A percentile compares a stretch with the other conserved stretches of the same genome.
phyloP scores from a whole-genome alignment of 2,797 vertebrate species.

The Hylomyscus alleni region DNA sequence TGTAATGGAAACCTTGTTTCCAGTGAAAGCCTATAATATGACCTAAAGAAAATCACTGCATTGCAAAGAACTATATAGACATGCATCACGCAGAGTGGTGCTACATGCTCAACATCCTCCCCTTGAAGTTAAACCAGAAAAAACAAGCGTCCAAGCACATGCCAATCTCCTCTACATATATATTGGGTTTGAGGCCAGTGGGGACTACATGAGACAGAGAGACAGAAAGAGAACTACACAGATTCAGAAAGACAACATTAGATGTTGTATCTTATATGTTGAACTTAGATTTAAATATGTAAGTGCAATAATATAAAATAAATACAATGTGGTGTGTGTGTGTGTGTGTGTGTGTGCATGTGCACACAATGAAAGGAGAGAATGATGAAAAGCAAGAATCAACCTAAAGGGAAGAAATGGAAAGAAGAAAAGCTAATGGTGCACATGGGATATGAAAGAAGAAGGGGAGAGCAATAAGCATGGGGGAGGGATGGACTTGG shows the following conservation, averaged over 20 bases:
- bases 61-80: background rate
- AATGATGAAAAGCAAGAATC: background rate
- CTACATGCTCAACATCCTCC: background rate
- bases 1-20: constrained; percentile 77
- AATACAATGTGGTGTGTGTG: background rate
- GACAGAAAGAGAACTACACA: background rate
- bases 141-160: background rate
- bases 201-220: background rate
- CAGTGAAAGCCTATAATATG: constrained; percentile 34
- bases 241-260: background rate
- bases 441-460: background rate
- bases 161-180: background rate
- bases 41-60: background rate
- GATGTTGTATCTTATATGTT: background rate
- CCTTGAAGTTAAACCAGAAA: background rate
- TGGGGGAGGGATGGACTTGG: no score
- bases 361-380: background rate
- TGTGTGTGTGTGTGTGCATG: background rate
- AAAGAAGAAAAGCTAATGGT: background rate
- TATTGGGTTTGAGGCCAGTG: background rate
- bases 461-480: background rate
- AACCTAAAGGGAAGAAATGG: background rate
- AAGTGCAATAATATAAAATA: background rate
- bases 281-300: background rate
- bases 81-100: no score